Evolutionary conservation across 2,797 vertebrate species (phyloP).

Genomic region (Tadarida brasiliensis): DNA sequence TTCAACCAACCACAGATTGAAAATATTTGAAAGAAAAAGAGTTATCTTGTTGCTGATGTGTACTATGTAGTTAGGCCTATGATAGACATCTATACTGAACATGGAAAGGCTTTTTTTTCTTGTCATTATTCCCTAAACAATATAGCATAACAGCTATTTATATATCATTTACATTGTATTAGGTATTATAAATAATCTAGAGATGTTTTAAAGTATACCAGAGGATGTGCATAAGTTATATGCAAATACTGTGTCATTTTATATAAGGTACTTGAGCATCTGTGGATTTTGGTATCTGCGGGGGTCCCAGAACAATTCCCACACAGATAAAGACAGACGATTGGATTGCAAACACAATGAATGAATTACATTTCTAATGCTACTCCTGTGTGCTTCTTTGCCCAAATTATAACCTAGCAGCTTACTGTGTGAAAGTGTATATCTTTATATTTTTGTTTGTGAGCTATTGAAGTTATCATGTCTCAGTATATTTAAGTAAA

Average conservation of each 20-base stretch:
- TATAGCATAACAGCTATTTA: neutral
- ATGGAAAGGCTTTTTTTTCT: neutral
- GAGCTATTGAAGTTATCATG: constrained; percentile 2
- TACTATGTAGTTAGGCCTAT: neutral
- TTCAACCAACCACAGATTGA: neutral
- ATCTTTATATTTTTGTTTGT: constrained; percentile 12
- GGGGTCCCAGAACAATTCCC: neutral
- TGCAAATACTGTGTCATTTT: too few relatives aligned
- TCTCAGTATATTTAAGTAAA: constrained; percentile 4
- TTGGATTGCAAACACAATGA: neutral
- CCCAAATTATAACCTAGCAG: neutral
- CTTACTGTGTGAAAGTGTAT: neutral
- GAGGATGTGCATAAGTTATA: too few relatives aligned
- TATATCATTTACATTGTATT: neutral
- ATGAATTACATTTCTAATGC: constrained; percentile 16
- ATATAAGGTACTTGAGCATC: too few relatives aligned
- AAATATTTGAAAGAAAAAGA: neutral
- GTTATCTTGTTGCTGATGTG: neutral
- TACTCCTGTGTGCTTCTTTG: neutral
- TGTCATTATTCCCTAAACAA: neutral
- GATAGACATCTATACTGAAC: neutral
- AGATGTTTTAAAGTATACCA: too few relatives aligned
- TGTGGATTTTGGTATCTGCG: too few relatives aligned
- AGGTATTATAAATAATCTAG: too few relatives aligned
- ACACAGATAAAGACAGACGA: neutral